Evolutionary conservation across 2,888 invertebrate species (phyloP), one percentile per base, ranked within the genome.

Genomic region (Mesorhabditis sp.): DNA sequence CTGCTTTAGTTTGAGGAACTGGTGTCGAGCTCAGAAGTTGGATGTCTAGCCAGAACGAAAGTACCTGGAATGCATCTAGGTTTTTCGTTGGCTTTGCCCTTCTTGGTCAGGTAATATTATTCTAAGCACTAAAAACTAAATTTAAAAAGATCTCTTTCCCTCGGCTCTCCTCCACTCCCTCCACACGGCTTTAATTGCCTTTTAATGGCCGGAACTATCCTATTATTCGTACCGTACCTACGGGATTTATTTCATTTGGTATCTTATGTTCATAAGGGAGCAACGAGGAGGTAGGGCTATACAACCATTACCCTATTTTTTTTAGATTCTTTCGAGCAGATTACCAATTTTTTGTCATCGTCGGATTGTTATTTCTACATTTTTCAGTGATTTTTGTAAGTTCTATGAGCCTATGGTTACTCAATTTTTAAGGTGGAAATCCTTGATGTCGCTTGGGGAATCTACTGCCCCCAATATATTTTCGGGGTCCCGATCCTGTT

Each of bases 401-500:
- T 69, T 63, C 64, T 62, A n/a, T n/a, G 7, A 4, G 41, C 5
- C 15, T 43, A 62, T 62, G n/a, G 2, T 50, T n/a, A 2, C 7
- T 13, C 58, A 50, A 50, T 50, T 0, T n/a, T 50, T 67, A 69
- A 76, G 76, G 74, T 76, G 7, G 76, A 76, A 66, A 43, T 76
- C 42, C 66, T 76, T 2, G 77, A 77, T 62, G 72, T 77, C 43
- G 74, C 77, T 2, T 71, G 76, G 15, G 77, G 77, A 28, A 67
- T 77, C 41, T 77, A 73, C 68, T 77, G 77, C 50, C 67, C 65
- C n/a, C 74, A 76, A 28, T 68, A 65, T 4, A 44, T 78, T 41
- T 65, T 76, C 42, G 78, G 78, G 5, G 58, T 78, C 41, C 74
- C 74, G 4, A 70, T 78, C 44, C 68, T 78, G 13, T 78, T 78